Evolutionary conservation across 1,140 invertebrate genomes (phyloP), one percentile per base, ranked within the genome.

Genomic region (Tetranychus urticae): DNA sequence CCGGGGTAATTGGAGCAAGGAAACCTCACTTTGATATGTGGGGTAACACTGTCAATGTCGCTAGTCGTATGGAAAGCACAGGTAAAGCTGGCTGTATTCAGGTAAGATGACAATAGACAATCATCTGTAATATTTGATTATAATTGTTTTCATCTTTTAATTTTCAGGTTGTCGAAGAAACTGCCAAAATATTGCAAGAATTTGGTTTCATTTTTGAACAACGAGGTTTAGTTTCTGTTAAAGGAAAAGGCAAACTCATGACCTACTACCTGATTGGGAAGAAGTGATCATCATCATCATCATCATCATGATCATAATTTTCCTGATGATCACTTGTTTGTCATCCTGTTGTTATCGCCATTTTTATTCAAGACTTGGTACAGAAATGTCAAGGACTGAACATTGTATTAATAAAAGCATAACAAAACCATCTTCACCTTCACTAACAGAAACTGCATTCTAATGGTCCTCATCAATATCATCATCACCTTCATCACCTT

Each of bases 11-110:
- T 67, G 89, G 89, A 13, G 88, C 88, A 0, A 76, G 86, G 34
- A 94, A 94, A 70, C 90, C 90, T 3, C 89, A 93, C 70, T 94
- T 93, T 71, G 90, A 93, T 69, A 93, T 94, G 69, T 92, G 88
- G 86, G 63, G 50, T 31, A 93, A 94, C 69, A 89, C 89, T 1
- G 90, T 94, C 1, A 96, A 96, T 71, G 88, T 94, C 1, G 89
- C 90, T 3, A 91, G 86, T 0, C 77, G 90, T 60, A 94, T 97
- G 89, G 91, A 96, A 70, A 91, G 86, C 69, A 94, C 90, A 1
- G 91, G 92, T 35, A 90, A 90, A 77, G 85, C 88, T 62, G 88
- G 88, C 8, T 86, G 82, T 64, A 90, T 96, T 67, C 91, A 96
- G 79, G 88, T 89, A 74, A 61, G 35, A 54, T 31, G 5, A 58